Evolutionary conservation across 2,797 vertebrate species (phyloP).

Genomic region (Siniperca undulata): DNA sequence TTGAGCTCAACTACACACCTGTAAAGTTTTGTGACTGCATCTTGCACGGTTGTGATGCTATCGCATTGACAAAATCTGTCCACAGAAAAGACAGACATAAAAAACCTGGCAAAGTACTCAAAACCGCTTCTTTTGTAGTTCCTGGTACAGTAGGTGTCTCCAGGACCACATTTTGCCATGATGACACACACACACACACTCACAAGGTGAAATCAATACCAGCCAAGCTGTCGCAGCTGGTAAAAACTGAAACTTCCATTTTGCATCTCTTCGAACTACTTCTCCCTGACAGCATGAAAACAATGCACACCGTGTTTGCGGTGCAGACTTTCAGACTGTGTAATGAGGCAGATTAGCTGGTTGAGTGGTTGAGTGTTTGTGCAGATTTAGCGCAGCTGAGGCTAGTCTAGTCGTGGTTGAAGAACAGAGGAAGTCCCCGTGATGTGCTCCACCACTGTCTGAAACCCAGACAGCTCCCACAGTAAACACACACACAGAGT

Average conservation of each 20-base stretch:
- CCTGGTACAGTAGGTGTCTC: no score
- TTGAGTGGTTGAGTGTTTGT: slow-evolving; percentile 5
- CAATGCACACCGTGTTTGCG: slow-evolving; percentile 33
- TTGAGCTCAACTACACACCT: no score
- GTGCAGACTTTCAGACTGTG: slow-evolving; percentile 43
- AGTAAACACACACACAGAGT: slow-evolving; percentile 58
- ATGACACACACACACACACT: no score
- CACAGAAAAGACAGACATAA: no score
- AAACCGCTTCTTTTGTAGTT: no score
- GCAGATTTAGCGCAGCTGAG: slow-evolving; percentile 48
- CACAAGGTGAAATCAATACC: no score
- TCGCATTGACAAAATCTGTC: no score
- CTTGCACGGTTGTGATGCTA: no score
- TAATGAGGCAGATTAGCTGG: slow-evolving; percentile 51
- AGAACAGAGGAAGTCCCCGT: slow-evolving; percentile 74
- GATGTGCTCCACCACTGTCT: slow-evolving; percentile 63
- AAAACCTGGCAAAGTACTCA: no score
- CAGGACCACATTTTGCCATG: no score
- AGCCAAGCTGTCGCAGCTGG: no score
- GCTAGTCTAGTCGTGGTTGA: slow-evolving; percentile 71
- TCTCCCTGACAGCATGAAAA: slow-evolving; percentile 28
- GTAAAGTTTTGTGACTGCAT: no score
- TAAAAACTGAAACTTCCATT: slow-evolving; percentile 4
- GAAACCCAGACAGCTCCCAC: slow-evolving; percentile 54
- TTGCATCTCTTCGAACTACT: slow-evolving; percentile 16